Evolutionary conservation across 2,113 vertebrate genomes (phyloP), one percentile per base, ranked within the genome.

Genomic region (Hassar affinis): DNA sequence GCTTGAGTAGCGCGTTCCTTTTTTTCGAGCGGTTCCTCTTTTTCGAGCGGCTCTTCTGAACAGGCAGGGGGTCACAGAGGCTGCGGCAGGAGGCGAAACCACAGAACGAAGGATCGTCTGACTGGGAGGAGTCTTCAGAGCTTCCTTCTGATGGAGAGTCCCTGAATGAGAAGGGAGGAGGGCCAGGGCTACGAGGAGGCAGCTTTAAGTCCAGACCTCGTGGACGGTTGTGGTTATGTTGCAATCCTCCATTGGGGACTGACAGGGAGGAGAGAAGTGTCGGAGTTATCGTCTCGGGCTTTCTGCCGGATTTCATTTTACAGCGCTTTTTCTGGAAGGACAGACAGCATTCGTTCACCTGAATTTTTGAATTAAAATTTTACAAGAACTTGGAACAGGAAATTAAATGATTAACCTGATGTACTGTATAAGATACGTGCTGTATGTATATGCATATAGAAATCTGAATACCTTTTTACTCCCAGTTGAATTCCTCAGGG

Each of bases 101-200:
- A 68, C 98, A 99, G 85, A 99, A 98, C 61, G 96, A 98, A 59
- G 96, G 96, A 87, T 99, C 97, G 25, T 99, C 97, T 0, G 98
- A 98, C 77, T 98, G 96, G 0, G 97, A 98, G 0, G 98, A 99
- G 0, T 94, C 96, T 89, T 98, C 97, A 0, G 97, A 99, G 91
- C 97, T 97, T 49, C 95, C 96, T 81, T 98, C 97, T 0, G 97
- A 98, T 0, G 94, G 94, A 20, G 95, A 94, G 80, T 97, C 96
- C 88, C 95, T 96, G 33, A 96, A 95, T 51, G 81, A 0, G 87
- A 96, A 87, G 86, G 93, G 88, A 88, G 95, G 93, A 90, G 96
- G 84, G 91, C 91, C 81, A 92, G 62, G 25, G 15, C 30, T 82
- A 20, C 94, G 49, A 89, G 94, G 69, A 88, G 93, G 66, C 88